Percentiles rank a stretch among this genome's conserved stretches.
phyloP scores from a whole-genome alignment of 2,888 invertebrate species.

The Machimus rusticus region DNA sequence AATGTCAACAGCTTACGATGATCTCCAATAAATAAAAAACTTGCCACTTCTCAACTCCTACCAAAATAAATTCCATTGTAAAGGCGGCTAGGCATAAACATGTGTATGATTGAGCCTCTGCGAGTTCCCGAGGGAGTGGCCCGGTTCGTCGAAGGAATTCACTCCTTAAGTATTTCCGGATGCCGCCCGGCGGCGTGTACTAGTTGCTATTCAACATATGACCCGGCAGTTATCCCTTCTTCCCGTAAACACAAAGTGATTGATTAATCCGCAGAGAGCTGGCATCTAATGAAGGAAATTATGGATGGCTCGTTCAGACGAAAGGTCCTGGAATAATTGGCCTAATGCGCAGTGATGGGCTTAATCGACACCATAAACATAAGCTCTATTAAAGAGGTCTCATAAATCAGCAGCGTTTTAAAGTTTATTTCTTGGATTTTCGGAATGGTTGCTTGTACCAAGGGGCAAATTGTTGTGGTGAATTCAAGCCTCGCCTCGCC shows the following conservation, averaged over 20 bases:
- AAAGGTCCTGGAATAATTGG: slow-evolving; percentile 2
- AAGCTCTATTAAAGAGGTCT: background rate
- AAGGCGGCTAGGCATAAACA: background rate
- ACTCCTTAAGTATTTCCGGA: background rate
- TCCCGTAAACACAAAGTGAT: slow-evolving; percentile 6
- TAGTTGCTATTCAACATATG: background rate
- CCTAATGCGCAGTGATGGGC: slow-evolving; percentile 23
- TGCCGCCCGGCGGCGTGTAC: background rate
- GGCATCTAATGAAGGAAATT: background rate
- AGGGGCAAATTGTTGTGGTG: slow-evolving; percentile 7
- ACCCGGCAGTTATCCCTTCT: background rate
- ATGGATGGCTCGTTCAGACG: background rate
- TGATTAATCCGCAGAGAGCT: slow-evolving; percentile 8
- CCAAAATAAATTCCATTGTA: background rate
- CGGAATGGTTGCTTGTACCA: background rate
- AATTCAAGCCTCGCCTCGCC: background rate
- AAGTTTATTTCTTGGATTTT: slow-evolving; percentile 17
- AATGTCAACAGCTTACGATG: background rate
- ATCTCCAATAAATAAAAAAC: background rate
- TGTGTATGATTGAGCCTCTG: background rate
- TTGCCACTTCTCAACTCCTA: background rate
- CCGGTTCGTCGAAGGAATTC: background rate
- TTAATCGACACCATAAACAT: slow-evolving; percentile 23
- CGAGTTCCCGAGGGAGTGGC: background rate
- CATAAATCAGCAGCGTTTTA: slow-evolving; percentile 26